Conservation (phyloP, 2,888 invertebrate species). For the Horisme vitalbata region DNA sequence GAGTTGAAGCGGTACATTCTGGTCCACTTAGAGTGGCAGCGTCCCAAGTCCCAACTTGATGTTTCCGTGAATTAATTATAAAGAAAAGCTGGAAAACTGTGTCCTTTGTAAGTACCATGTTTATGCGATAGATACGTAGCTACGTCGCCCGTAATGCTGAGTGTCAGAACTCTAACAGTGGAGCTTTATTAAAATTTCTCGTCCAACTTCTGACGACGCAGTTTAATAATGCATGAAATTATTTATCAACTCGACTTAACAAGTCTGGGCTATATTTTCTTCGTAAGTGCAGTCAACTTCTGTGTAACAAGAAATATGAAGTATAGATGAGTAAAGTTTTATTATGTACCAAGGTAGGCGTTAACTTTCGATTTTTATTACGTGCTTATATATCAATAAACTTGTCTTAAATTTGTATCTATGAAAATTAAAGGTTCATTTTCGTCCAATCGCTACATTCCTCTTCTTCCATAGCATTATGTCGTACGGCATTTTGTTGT, state of each 20-base stretch:
- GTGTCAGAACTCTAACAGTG: conserved; percentile 33
- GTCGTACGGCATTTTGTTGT: too few relatives aligned
- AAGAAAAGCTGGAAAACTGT: conserved; percentile 47
- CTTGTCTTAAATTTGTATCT: too few relatives aligned
- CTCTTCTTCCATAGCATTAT: too few relatives aligned
- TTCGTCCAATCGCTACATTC: too few relatives aligned
- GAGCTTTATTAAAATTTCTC: conserved; percentile 55
- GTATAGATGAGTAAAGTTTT: too few relatives aligned
- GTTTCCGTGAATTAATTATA: conserved; percentile 56
- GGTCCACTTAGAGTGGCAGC: conserved; percentile 26
- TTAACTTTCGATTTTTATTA: too few relatives aligned
- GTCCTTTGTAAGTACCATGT: conserved; percentile 35
- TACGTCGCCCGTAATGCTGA: conserved; percentile 16
- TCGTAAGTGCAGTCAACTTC: conserved; percentile 19
- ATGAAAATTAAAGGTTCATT: too few relatives aligned
- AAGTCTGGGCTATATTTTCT: conserved; percentile 19
- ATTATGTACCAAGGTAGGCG: too few relatives aligned
- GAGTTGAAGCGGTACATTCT: conserved; percentile 28
- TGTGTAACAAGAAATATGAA: conserved; percentile 3
- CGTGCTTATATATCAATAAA: too few relatives aligned
- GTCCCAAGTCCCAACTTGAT: conserved; percentile 38
- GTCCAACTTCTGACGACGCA: conserved; percentile 43
- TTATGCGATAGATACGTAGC: conserved; percentile 29
- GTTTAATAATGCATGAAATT: conserved; percentile 61
- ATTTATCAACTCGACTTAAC: conserved; percentile 38